Evolutionary conservation across 2,888 invertebrate genomes (phyloP).

Genomic region (Psylliodes chrysocephalus): DNA sequence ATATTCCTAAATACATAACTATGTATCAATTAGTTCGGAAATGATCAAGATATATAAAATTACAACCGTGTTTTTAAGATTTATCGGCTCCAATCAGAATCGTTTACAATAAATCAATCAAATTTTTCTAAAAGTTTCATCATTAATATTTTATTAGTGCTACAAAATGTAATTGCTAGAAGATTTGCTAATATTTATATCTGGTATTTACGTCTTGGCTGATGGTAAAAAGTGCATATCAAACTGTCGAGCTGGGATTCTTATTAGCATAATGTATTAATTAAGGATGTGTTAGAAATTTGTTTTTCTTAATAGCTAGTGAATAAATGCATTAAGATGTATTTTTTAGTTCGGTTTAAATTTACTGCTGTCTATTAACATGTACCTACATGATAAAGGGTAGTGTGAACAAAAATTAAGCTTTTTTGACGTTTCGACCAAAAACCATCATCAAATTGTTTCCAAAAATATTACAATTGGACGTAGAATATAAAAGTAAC

Average conservation of each 20-base stretch:
- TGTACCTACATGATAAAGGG: too few species aligned
- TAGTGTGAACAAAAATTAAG: too few species aligned
- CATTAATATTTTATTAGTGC: conserved; percentile 22
- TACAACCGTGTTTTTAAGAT: conserved; percentile 43
- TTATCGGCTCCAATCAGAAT: conserved; percentile 46
- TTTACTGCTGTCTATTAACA: too few species aligned
- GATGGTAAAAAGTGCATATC: conserved; percentile 6
- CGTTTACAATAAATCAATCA: conserved; percentile 42
- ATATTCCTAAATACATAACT: conserved; percentile 48
- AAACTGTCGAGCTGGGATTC: conserved; percentile 8
- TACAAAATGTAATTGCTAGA: conserved; percentile 17
- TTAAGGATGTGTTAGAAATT: not conserved
- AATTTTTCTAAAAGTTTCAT: conserved; percentile 32
- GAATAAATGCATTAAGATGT: too few species aligned
- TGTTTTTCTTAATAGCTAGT: conserved; percentile 1
- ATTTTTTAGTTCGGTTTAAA: too few species aligned
- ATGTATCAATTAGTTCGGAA: conserved; percentile 50
- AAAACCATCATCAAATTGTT: too few species aligned
- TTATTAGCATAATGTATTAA: conserved; percentile 15
- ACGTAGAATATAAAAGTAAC: too few species aligned
- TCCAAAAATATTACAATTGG: too few species aligned
- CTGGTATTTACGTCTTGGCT: conserved; percentile 2
- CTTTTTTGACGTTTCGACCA: too few species aligned
- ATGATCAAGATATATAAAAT: conserved; percentile 43
- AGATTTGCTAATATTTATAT: conserved; percentile 8